Conservation (phyloP, 2,888 invertebrate genomes). For the Theretra japonica region DNA sequence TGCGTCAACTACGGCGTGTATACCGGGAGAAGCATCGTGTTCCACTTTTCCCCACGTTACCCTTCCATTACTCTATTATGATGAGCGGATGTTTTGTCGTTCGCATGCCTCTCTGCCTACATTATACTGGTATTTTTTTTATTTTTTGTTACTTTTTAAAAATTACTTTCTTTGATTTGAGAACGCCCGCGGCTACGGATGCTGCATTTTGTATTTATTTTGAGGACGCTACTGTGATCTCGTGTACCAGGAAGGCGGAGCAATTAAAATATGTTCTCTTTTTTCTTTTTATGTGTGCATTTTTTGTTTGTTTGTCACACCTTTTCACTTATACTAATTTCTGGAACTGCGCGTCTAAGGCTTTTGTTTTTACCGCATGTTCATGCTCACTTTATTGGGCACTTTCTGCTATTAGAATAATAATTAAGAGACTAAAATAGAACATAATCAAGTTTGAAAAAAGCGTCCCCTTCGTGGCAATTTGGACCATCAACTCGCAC, state of each 20-base stretch:
- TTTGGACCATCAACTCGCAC: too few species aligned
- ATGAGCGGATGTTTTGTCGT: conserved; percentile 66
- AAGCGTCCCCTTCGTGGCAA: too few species aligned
- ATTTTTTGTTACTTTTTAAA: conserved; percentile 28
- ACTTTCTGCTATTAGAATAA: too few species aligned
- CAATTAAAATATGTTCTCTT: background rate
- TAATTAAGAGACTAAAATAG: too few species aligned
- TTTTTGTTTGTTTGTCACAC: background rate
- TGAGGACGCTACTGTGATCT: background rate
- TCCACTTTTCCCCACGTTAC: conserved; percentile 63
- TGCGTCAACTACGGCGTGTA: conserved; percentile 34
- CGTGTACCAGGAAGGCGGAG: background rate
- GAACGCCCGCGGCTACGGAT: conserved; percentile 19
- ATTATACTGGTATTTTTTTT: conserved; percentile 43
- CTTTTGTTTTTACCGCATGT: too few species aligned
- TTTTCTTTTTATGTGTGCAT: background rate
- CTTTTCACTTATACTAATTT: background rate
- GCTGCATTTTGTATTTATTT: conserved; percentile 30
- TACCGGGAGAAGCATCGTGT: conserved; percentile 44
- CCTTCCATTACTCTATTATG: conserved; percentile 71
- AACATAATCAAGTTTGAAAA: too few species aligned
- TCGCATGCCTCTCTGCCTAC: conserved; percentile 52
- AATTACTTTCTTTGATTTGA: conserved; percentile 30
- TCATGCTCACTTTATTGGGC: too few species aligned
- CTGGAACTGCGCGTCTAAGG: too few species aligned